Evolutionary conservation across 2,888 invertebrate genomes (phyloP).

Genomic region (Apodemia hepburni): DNA sequence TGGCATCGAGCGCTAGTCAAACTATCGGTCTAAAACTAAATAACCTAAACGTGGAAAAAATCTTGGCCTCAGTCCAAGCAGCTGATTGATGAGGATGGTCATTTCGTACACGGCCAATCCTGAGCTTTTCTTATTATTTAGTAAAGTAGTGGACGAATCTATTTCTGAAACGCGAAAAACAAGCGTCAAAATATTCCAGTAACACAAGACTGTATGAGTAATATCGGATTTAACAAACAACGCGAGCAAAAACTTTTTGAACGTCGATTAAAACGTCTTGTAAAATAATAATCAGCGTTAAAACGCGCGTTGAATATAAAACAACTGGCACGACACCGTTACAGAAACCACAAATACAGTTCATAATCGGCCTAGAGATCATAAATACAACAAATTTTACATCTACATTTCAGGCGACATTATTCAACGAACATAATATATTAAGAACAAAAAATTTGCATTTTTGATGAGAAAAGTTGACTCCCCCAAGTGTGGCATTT

Average conservation of each 20-base stretch:
- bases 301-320: conserved; percentile 20
- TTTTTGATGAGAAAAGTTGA: too few relatives aligned
- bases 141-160: conserved; percentile 74
- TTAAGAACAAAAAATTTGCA: too few relatives aligned
- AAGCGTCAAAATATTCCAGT: conserved; percentile 62
- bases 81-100: conserved; percentile 81
- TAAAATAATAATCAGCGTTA: conserved; percentile 13
- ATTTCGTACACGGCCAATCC: conserved; percentile 79
- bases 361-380: conserved; percentile 1
- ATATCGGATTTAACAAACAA: conserved; percentile 16
- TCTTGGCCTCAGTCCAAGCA: conserved; percentile 75
- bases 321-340: conserved; percentile 25
- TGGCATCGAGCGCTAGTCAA: conserved; percentile 57
- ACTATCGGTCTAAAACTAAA: conserved; percentile 72
- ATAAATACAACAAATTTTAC: conserved; percentile 3
- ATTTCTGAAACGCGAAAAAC: conserved; percentile 76
- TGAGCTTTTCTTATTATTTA: conserved; percentile 79
- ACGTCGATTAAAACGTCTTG: conserved; percentile 16
- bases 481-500: too few relatives aligned
- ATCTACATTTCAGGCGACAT: too few relatives aligned
- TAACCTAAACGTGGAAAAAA: conserved; percentile 79
- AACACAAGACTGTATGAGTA: conserved; percentile 19
- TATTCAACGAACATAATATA: too few relatives aligned
- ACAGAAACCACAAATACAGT: conserved; percentile 23
- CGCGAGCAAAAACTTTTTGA: conserved; percentile 9